A percentile compares a stretch with the other conserved stretches of the same genome.
These are phyloP conservation scores for Apis florea DNA, from an alignment of 1,140 invertebrate genomes.

Conservation along the genomic window DNA sequence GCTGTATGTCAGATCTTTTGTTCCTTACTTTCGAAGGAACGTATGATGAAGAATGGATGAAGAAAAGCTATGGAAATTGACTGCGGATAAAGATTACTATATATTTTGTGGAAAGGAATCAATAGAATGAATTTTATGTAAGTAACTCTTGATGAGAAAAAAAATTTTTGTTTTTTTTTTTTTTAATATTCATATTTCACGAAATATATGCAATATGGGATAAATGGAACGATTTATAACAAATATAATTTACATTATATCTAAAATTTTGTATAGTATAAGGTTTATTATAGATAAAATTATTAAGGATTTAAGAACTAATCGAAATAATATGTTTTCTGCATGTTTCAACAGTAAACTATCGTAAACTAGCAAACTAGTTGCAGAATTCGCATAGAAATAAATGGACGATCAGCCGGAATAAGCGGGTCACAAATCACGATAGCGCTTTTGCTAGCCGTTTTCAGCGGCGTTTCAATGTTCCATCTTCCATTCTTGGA, in stretches of 20 bases:
- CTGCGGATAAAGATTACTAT: background rate
- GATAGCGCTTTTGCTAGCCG: conserved; percentile 25
- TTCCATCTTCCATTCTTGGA: conserved; percentile 30
- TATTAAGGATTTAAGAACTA: no score
- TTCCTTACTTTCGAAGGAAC: background rate
- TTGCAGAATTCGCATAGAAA: conserved; percentile 22
- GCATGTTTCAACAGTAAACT: background rate
- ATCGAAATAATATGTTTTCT: background rate
- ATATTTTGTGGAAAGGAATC: no score
- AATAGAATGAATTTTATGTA: background rate
- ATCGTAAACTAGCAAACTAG: background rate
- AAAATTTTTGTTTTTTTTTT: no score
- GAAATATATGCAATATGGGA: no score
- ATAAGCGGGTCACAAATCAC: conserved; percentile 57
- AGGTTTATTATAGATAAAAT: no score
- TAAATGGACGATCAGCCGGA: conserved; percentile 53
- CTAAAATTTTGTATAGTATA: no score
- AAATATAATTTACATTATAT: no score
- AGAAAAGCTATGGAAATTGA: background rate
- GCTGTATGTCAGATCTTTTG: background rate
- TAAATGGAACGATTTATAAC: no score
- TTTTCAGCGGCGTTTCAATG: conserved; percentile 47
- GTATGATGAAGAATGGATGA: background rate
- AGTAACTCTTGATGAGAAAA: no score
- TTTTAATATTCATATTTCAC: no score